Evolutionary conservation across 2,797 vertebrate species (phyloP).

Genomic region (Adrianichthys oophorus): DNA sequence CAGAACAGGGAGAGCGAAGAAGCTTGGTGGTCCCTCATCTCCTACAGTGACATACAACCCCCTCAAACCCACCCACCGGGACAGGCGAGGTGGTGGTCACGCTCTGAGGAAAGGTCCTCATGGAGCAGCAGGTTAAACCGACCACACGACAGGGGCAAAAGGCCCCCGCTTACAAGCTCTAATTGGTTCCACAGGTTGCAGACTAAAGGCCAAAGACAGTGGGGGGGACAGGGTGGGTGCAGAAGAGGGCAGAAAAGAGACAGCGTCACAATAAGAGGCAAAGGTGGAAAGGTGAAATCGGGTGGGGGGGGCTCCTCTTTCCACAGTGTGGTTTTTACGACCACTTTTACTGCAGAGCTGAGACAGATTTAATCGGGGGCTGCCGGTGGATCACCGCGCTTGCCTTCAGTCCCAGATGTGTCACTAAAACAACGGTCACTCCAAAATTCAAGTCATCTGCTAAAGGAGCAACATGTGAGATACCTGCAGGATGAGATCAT

Average conservation of each 20-base stretch:
- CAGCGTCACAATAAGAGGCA: constrained; percentile 8
- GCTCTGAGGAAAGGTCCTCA: constrained; percentile 49
- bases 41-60: constrained; percentile 38
- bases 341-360: constrained; percentile 62
- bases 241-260: constrained; percentile 32
- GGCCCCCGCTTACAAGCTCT: constrained; percentile 63
- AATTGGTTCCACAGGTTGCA: constrained; percentile 81
- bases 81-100: constrained; percentile 47
- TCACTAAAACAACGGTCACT: constrained; percentile 22
- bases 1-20: constrained; percentile 45
- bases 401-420: constrained; percentile 25
- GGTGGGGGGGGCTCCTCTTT: constrained; percentile 48
- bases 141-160: constrained; percentile 71
- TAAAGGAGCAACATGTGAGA: too few species aligned
- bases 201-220: constrained; percentile 50
- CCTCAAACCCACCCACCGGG: constrained; percentile 66
- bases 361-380: constrained; percentile 41
- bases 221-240: background rate
- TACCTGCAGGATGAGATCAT: too few species aligned
- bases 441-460: constrained; percentile 3
- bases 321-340: constrained; percentile 67
- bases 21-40: constrained; percentile 66
- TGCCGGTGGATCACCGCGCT: constrained; percentile 36
- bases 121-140: constrained; percentile 69
- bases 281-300: constrained; percentile 27